A percentile compares a stretch with the other conserved stretches of the same genome.
Evolutionary conservation across 2,797 vertebrate species (phyloP).

Genomic region (Hybognathus amarus): DNA sequence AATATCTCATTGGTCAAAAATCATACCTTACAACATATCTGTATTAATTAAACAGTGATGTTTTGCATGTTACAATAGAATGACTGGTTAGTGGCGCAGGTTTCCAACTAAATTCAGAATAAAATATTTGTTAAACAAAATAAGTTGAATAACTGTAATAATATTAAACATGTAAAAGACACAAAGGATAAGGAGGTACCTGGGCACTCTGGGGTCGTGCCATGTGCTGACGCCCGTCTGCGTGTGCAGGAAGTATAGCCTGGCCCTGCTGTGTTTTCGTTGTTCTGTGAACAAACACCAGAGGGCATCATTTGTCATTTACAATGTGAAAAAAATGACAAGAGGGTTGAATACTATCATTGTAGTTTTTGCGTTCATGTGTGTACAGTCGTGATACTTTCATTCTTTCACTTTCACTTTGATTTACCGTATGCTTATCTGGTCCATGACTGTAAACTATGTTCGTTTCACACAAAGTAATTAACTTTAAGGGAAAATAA

Average conservation of each 20-base stretch:
- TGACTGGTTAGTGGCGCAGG: background rate
- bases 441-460: background rate
- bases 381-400: background rate
- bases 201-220: conserved; percentile 96
- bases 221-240: conserved; percentile 99
- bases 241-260: conserved; percentile 97
- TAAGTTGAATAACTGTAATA: background rate
- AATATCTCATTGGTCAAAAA: background rate
- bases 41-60: background rate
- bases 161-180: background rate
- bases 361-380: background rate
- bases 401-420: conserved; percentile 11
- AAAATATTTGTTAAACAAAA: background rate
- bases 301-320: background rate
- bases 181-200: conserved; percentile 73
- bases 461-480: background rate
- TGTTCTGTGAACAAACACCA: conserved; percentile 83
- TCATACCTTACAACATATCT: background rate
- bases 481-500: background rate
- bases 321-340: background rate
- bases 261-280: conserved; percentile 97
- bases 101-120: background rate
- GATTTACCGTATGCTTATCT: background rate
- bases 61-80: background rate
- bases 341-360: background rate